Conservation (phyloP, 2,888 invertebrate species). For the Abscondita cerata region DNA sequence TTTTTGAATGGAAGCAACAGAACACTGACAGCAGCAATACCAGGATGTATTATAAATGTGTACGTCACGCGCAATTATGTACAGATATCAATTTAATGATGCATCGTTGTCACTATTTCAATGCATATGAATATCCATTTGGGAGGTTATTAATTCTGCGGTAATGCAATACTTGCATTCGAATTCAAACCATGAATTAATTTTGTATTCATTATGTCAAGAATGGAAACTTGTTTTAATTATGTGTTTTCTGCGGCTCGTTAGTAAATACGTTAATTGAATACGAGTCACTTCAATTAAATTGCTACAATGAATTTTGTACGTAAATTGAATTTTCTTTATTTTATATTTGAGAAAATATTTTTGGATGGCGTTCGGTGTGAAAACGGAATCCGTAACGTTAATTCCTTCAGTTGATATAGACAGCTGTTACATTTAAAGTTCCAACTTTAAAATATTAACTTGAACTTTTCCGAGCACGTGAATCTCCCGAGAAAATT, state of each 20-base stretch:
- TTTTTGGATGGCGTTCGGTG: constrained; percentile 4
- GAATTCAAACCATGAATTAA: constrained; percentile 28
- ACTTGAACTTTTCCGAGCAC: constrained; percentile 40
- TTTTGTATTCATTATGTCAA: constrained; percentile 34
- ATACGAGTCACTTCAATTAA: constrained; percentile 32
- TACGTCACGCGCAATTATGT: constrained; percentile 19
- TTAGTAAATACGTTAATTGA: constrained; percentile 33
- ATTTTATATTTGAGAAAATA: too few relatives aligned
- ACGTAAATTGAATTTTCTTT: neutral
- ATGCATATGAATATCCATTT: constrained; percentile 29
- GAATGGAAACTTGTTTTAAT: constrained; percentile 34
- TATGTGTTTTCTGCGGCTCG: constrained; percentile 32
- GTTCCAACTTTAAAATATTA: constrained; percentile 42
- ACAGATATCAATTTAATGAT: constrained; percentile 30
- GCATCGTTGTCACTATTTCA: constrained; percentile 26
- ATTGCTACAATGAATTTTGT: constrained; percentile 24
- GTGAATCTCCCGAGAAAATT: constrained; percentile 37
- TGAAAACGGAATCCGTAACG: constrained; percentile 31
- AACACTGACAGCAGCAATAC: neutral
- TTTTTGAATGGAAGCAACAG: neutral
- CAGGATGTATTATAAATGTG: constrained; percentile 6
- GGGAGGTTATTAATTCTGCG: constrained; percentile 29
- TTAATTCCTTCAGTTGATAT: constrained; percentile 40
- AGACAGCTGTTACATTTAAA: constrained; percentile 43
- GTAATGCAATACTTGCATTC: constrained; percentile 30